Conservation (phyloP, 2,797 vertebrate species). For the Characodon lateralis region DNA sequence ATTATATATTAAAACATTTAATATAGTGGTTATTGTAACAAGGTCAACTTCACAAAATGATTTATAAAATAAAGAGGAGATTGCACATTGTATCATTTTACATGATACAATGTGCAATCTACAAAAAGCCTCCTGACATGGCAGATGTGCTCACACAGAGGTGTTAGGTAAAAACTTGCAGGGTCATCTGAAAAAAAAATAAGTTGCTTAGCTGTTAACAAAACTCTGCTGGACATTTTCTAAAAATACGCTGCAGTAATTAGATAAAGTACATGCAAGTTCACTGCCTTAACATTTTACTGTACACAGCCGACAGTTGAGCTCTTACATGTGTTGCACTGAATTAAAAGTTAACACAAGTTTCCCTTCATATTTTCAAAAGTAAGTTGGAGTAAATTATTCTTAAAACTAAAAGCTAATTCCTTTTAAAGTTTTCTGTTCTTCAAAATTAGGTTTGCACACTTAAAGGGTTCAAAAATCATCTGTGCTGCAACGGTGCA, state of each 20-base stretch:
- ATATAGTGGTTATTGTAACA: neutral
- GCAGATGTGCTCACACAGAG: slow-evolving; percentile 7
- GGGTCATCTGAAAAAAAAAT: slow-evolving; percentile 19
- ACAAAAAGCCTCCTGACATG: neutral
- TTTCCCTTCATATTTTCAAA: neutral
- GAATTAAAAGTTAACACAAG: neutral
- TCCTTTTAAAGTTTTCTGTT: neutral
- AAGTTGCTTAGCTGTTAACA: slow-evolving; percentile 16
- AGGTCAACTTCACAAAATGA: neutral
- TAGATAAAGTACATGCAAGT: neutral
- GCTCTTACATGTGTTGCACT: neutral
- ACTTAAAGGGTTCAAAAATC: neutral
- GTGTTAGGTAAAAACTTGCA: neutral
- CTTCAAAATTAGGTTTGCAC: neutral
- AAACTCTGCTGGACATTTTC: neutral
- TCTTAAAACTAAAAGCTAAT: neutral
- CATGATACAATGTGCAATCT: neutral
- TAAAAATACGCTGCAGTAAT: neutral
- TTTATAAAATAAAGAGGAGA: neutral
- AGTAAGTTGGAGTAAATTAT: neutral
- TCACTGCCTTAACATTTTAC: neutral
- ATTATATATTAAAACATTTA: neutral
- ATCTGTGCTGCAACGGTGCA: neutral
- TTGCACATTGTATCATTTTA: slow-evolving; percentile 25
- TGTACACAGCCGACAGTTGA: neutral